These are phyloP conservation scores for Sesamia inferens DNA, from an alignment of 2,888 invertebrate genomes.

Conservation along the genomic window DNA sequence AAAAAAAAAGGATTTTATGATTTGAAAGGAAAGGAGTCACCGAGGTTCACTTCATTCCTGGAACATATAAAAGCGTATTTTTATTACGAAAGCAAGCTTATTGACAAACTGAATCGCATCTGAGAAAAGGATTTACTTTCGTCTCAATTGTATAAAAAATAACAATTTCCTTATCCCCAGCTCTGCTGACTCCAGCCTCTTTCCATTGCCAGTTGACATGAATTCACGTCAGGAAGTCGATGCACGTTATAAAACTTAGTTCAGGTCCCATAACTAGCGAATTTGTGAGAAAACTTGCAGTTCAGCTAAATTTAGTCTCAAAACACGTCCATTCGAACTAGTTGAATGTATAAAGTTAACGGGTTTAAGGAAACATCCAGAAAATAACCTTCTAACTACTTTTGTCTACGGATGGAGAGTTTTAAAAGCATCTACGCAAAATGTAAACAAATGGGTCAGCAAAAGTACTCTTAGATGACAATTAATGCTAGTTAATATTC, in stretches of 20 bases:
- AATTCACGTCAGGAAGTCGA: background rate
- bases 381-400: background rate
- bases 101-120: background rate
- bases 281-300: slow-evolving; percentile 20
- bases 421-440: background rate
- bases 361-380: background rate
- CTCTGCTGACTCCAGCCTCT: background rate
- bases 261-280: background rate
- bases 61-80: background rate
- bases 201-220: background rate
- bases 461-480: background rate
- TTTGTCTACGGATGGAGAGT: background rate
- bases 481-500: too few species aligned
- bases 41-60: background rate
- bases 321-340: slow-evolving; percentile 21
- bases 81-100: background rate
- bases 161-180: background rate
- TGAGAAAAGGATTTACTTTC: background rate
- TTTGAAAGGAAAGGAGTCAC: background rate
- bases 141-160: background rate
- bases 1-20: slow-evolving; percentile 17
- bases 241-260: slow-evolving; percentile 29
- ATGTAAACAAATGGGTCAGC: background rate
- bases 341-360: background rate
- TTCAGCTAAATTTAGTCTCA: background rate